Percentiles rank a stretch among this genome's conserved stretches.
phyloP scores from a whole-genome alignment of 2,113 vertebrate genomes.

The Tinamus guttatus region DNA sequence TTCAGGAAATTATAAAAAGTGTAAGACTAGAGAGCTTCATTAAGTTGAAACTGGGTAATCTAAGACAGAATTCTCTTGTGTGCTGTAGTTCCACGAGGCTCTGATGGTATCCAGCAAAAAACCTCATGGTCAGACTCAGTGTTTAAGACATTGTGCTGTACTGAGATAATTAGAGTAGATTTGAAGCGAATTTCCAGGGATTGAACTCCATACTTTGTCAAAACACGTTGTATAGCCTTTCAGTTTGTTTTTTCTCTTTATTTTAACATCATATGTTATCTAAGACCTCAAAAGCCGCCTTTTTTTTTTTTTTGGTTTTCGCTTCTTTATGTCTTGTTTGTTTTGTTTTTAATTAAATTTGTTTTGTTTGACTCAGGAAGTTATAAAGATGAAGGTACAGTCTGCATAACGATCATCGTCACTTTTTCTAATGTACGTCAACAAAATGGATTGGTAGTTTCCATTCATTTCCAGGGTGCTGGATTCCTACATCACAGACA shows the following conservation, averaged over 20 bases:
- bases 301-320: neutral
- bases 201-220: neutral
- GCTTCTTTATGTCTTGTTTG: neutral
- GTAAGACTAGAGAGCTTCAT: neutral
- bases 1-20: neutral
- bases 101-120: neutral
- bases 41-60: neutral
- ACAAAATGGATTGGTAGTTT: slow-evolving; percentile 20
- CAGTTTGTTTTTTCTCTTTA: neutral
- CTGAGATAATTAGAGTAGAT: neutral
- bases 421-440: neutral
- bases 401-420: neutral
- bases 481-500: slow-evolving; percentile 13
- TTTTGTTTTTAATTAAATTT: neutral
- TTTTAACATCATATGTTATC: neutral
- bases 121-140: neutral
- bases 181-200: neutral
- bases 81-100: neutral
- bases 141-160: neutral
- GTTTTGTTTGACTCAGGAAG: neutral
- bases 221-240: neutral
- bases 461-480: slow-evolving; percentile 1
- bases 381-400: neutral
- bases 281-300: neutral
- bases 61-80: neutral